These are phyloP conservation scores for Pitangus sulphuratus DNA, from an alignment of 2,797 vertebrate species.

Conservation along the genomic window DNA sequence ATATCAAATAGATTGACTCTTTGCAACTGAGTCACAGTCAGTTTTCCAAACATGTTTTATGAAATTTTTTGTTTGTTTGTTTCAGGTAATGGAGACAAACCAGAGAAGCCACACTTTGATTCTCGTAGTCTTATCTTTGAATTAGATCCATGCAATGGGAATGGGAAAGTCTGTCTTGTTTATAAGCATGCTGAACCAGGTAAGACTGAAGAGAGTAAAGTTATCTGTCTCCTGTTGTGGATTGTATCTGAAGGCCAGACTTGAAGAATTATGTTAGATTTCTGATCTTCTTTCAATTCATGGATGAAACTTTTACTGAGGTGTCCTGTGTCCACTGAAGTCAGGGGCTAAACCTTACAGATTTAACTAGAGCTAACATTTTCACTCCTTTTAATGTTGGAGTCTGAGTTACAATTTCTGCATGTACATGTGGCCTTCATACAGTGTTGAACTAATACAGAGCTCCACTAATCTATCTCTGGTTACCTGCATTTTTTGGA, in stretches of 20 bases:
- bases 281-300: background rate
- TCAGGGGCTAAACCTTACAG: background rate
- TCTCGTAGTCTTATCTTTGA: slow-evolving; percentile 90
- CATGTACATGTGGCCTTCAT: background rate
- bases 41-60: background rate
- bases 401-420: background rate
- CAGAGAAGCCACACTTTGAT: slow-evolving; percentile 88
- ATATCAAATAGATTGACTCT: background rate
- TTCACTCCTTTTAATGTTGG: background rate
- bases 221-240: background rate
- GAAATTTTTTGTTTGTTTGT: background rate
- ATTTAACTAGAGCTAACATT: background rate
- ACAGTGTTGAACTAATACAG: background rate
- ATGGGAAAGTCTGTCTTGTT: slow-evolving; percentile 94
- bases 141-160: slow-evolving; percentile 90
- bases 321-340: background rate
- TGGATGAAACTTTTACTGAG: background rate
- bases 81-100: slow-evolving; percentile 75
- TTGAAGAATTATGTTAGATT: background rate
- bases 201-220: slow-evolving; percentile 53
- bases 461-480: background rate
- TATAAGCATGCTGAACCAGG: slow-evolving; percentile 90
- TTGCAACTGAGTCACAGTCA: background rate
- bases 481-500: background rate
- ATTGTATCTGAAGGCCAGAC: background rate